These are phyloP conservation scores for Triplophysa rosa DNA, from an alignment of 2,113 vertebrate species.

Conservation along the genomic window DNA sequence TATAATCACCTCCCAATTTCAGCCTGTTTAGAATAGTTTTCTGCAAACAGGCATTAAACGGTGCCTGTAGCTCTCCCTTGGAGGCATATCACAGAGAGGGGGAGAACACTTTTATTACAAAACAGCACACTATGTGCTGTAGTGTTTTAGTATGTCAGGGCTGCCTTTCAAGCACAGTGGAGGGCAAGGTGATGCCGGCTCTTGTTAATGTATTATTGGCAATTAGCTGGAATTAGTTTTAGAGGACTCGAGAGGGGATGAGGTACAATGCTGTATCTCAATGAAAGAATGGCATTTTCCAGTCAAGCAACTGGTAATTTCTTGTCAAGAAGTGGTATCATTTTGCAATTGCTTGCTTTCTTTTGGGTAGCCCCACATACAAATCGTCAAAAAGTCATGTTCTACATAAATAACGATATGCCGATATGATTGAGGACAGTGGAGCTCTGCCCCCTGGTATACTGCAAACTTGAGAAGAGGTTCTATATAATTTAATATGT, in stretches of 20 bases:
- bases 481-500: too few relatives aligned
- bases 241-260: neutral
- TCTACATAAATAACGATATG: neutral
- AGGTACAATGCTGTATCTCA: neutral
- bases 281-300: neutral
- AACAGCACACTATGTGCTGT: neutral
- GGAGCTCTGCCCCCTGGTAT: too few relatives aligned
- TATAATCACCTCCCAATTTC: conserved; percentile 68
- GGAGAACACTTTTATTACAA: conserved; percentile 31
- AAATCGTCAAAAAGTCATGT: neutral
- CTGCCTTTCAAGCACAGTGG: conserved; percentile 4
- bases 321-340: too few relatives aligned
- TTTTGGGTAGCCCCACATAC: too few relatives aligned
- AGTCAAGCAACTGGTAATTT: too few relatives aligned
- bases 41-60: conserved; percentile 53
- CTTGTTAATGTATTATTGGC: conserved; percentile 39
- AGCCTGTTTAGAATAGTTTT: conserved; percentile 55
- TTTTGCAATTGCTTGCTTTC: neutral
- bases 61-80: conserved; percentile 27
- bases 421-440: too few relatives aligned
- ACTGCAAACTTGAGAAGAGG: too few relatives aligned
- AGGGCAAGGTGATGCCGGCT: conserved; percentile 27
- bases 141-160: conserved; percentile 1
- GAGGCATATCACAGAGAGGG: conserved; percentile 25
- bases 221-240: conserved; percentile 41